Evolutionary conservation across 2,797 vertebrate genomes (phyloP), one percentile per base, ranked within the genome.

Genomic region (Smutsia temminckii): DNA sequence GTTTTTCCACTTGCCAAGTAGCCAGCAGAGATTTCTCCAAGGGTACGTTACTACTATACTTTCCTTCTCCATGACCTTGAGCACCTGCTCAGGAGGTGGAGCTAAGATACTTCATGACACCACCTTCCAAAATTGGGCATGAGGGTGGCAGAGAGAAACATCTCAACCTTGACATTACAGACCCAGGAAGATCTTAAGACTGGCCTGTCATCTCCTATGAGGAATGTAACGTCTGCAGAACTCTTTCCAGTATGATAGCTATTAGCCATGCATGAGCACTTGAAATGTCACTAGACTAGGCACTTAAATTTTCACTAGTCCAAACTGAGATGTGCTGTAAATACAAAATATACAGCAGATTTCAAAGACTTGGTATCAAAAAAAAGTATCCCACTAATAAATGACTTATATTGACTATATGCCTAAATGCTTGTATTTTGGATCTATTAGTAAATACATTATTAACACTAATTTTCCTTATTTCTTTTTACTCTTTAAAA

Each of bases 401-500:
- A 55, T 74, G 11, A 46, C 87, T 77, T 68, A 72, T 68, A 46
- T 55, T 86, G 63, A 83, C 64, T 74, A 74, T 6, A 25, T 53
- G 66, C 23, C 37, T n/a, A 90, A 95, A 85, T 72, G n/a, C 29
- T 59, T 77, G 40, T 77, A 85, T n/a, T 61, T 85, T 77, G 16
- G 5, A 72, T 80, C 37, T 46, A 27, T 32, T 59, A 57, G 21
- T 96, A 87, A 94, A 86, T 81, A 57, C 71, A 66, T 72, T 64
- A 32, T 37, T 55, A 46, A 63, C 64, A 80, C 12, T 74, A 64
- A 51, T 64, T 92, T 89, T 49, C 93, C 7, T 63, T 37, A 51
- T 34, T 78, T 78, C 9, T 72, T 95, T 85, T 96, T 88, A 68
- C 66, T 84, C 85, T 81, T 72, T 57, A 49, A 86, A 88, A n/a